Conservation (phyloP, 2,888 invertebrate genomes). For the Ormia ochracea region DNA sequence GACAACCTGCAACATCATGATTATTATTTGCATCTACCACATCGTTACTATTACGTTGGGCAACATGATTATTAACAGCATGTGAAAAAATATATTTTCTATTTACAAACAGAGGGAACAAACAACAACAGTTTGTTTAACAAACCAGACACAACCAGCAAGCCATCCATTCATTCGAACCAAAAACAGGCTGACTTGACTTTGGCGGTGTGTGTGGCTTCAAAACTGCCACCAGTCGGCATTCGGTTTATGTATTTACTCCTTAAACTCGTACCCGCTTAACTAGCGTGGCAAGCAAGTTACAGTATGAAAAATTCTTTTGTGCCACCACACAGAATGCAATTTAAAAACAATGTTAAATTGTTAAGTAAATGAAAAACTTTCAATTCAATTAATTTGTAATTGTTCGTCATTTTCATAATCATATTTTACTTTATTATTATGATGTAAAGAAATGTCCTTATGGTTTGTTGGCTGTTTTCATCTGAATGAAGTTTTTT, state of each 20-base stretch:
- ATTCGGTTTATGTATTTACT: constrained; percentile 8
- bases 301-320: constrained; percentile 3
- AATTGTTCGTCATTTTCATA: constrained; percentile 44
- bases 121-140: constrained; percentile 19
- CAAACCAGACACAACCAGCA: neutral
- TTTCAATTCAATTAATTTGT: constrained; percentile 54
- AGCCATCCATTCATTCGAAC: neutral
- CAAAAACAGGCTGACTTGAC: neutral
- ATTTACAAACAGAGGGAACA: neutral
- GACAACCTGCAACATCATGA: constrained; percentile 45
- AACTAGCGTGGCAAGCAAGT: constrained; percentile 25
- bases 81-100: constrained; percentile 22
- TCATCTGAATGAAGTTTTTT: constrained; percentile 4
- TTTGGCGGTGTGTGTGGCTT: constrained; percentile 13
- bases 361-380: constrained; percentile 50
- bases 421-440: constrained; percentile 29
- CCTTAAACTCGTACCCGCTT: neutral
- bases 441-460: neutral
- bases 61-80: constrained; percentile 24
- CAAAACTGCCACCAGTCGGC: constrained; percentile 7
- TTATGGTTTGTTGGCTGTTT: neutral
- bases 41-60: neutral
- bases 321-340: constrained; percentile 21
- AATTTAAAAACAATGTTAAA: constrained; percentile 45
- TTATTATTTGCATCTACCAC: constrained; percentile 7